Evolutionary conservation across 2,888 invertebrate species (phyloP).

Genomic region (Aphidius colemani): DNA sequence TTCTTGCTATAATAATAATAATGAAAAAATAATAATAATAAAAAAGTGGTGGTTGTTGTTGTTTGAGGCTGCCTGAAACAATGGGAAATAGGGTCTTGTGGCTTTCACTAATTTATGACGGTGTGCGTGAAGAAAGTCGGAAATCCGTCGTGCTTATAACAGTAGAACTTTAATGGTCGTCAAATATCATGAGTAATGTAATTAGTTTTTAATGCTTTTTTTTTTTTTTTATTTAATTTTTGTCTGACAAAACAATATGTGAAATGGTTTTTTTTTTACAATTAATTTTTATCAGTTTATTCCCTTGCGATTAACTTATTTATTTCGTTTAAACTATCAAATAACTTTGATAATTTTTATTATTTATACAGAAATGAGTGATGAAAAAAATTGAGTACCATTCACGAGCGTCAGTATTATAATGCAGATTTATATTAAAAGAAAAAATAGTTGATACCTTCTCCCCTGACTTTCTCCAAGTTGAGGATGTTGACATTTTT

Average conservation of each 20-base stretch:
- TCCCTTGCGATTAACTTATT: background rate
- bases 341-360: too few species aligned
- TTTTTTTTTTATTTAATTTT: too few species aligned
- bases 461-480: slow-evolving; percentile 33
- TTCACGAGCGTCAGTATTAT: too few species aligned
- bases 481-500: slow-evolving; percentile 30
- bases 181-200: slow-evolving; percentile 11
- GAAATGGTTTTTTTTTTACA: background rate
- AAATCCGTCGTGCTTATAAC: slow-evolving; percentile 18
- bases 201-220: too few species aligned
- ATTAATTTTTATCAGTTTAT: slow-evolving; percentile 13
- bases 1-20: background rate
- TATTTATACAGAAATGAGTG: too few species aligned
- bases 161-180: slow-evolving; percentile 14
- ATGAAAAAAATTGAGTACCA: too few species aligned
- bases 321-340: slow-evolving; percentile 1
- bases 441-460: too few species aligned
- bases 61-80: background rate
- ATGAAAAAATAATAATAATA: background rate
- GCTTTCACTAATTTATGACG: slow-evolving; percentile 13
- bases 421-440: too few species aligned
- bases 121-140: slow-evolving; percentile 17
- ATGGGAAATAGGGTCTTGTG: background rate
- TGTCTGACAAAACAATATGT: too few species aligned
- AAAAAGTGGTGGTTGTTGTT: too few species aligned